Conservation (phyloP, 1,140 invertebrate species). For the Polypedilum vanderplanki region DNA sequence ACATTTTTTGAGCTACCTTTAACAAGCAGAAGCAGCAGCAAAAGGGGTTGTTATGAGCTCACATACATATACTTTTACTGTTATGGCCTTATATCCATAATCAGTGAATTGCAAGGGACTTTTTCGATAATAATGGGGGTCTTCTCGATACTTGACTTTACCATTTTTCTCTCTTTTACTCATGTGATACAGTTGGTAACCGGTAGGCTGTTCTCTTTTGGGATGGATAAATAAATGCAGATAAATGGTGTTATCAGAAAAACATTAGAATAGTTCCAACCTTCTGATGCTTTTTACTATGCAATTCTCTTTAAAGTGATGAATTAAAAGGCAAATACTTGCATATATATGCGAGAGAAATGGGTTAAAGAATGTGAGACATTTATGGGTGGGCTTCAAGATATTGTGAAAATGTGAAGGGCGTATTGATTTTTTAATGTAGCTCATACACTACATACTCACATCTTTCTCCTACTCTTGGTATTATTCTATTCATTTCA, state of each 20-base stretch:
- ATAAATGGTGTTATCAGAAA: slow-evolving; percentile 9
- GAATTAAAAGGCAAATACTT: not conserved
- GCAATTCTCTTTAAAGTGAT: not conserved
- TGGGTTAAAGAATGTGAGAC: not conserved
- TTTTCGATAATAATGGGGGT: not conserved
- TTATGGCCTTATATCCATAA: not conserved
- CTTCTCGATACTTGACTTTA: not conserved
- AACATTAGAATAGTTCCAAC: not conserved
- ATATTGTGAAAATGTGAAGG: slow-evolving; percentile 7
- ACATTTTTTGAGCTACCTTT: not conserved
- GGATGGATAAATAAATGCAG: not conserved
- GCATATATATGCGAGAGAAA: not conserved
- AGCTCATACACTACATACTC: not conserved
- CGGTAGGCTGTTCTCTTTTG: too few species aligned
- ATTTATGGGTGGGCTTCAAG: slow-evolving; percentile 9
- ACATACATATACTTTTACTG: slow-evolving; percentile 24
- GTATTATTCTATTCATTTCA: not conserved
- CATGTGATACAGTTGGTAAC: too few species aligned
- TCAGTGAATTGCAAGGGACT: slow-evolving; percentile 7
- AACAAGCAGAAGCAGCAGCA: not conserved
- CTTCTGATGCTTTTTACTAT: not conserved
- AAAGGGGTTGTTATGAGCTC: not conserved
- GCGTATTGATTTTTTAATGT: slow-evolving; percentile 19
- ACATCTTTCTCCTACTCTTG: not conserved
- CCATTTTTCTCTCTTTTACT: too few species aligned